These are phyloP conservation scores for Apotomis turbidana DNA, from an alignment of 2,888 invertebrate species.

Conservation along the genomic window DNA sequence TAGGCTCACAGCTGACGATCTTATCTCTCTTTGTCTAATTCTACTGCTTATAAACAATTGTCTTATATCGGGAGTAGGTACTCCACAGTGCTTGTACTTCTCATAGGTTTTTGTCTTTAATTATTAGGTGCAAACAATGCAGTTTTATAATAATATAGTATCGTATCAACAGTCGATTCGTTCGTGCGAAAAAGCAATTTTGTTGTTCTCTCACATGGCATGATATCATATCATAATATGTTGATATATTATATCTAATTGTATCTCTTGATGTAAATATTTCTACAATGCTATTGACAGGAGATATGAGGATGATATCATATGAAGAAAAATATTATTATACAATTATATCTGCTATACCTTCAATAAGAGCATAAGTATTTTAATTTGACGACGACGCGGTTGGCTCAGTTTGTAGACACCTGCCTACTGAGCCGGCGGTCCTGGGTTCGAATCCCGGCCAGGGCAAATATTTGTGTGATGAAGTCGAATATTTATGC, in stretches of 20 bases:
- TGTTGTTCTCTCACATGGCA: neutral
- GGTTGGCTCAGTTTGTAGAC: no score
- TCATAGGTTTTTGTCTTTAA: conserved; percentile 22
- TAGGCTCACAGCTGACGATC: no score
- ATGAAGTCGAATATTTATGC: no score
- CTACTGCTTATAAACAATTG: neutral
- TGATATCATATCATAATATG: neutral
- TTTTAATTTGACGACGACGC: no score
- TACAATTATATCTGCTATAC: no score
- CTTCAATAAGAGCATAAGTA: no score
- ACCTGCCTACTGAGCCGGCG: no score
- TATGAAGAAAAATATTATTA: no score
- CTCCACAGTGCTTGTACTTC: conserved; percentile 6
- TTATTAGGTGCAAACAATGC: conserved; percentile 19
- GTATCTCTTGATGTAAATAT: neutral
- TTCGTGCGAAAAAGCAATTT: conserved; percentile 6
- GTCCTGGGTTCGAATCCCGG: no score
- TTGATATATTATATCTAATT: neutral
- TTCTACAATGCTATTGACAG: neutral
- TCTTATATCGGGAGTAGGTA: neutral
- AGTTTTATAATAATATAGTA: conserved; percentile 22
- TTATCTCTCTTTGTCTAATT: no score
- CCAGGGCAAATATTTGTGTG: no score
- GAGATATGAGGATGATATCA: no score
- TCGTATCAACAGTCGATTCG: neutral